These are phyloP conservation scores for Maniola hyperantus DNA, from an alignment of 2,888 invertebrate species.

Conservation along the genomic window DNA sequence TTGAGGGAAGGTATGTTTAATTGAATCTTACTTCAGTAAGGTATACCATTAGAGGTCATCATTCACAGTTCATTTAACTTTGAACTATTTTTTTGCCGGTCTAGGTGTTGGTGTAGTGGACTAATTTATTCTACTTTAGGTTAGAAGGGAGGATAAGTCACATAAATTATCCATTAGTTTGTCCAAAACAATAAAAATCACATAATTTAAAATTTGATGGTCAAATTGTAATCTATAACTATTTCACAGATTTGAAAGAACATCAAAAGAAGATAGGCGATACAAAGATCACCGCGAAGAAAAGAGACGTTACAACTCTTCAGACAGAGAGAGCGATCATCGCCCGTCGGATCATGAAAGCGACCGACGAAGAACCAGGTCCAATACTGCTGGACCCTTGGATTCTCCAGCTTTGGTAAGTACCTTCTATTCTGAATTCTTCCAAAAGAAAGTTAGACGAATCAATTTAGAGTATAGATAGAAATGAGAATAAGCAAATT, in stretches of 20 bases:
- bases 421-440: slow-evolving; percentile 23
- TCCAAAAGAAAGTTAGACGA: too few relatives aligned
- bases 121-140: not conserved
- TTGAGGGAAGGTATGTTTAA: slow-evolving; percentile 55
- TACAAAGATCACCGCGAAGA: slow-evolving; percentile 56
- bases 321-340: slow-evolving; percentile 77
- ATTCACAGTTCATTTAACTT: not conserved
- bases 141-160: too few relatives aligned
- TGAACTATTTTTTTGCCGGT: not conserved
- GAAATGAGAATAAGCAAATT: too few relatives aligned
- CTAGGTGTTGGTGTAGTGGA: not conserved
- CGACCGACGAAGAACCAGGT: slow-evolving; percentile 60
- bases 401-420: slow-evolving; percentile 77
- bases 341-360: slow-evolving; percentile 68
- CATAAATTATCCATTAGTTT: not conserved
- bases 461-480: too few relatives aligned
- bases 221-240: not conserved
- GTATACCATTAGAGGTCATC: not conserved
- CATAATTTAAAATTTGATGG: not conserved
- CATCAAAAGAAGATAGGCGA: slow-evolving; percentile 61
- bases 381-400: slow-evolving; percentile 63
- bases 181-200: not conserved
- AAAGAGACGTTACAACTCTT: slow-evolving; percentile 84
- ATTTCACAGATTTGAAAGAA: slow-evolving; percentile 56
- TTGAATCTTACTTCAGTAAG: not conserved